Evolutionary conservation across 1,140 invertebrate genomes (phyloP), one percentile per base, ranked within the genome.

Genomic region (Drosophila jambulina): DNA sequence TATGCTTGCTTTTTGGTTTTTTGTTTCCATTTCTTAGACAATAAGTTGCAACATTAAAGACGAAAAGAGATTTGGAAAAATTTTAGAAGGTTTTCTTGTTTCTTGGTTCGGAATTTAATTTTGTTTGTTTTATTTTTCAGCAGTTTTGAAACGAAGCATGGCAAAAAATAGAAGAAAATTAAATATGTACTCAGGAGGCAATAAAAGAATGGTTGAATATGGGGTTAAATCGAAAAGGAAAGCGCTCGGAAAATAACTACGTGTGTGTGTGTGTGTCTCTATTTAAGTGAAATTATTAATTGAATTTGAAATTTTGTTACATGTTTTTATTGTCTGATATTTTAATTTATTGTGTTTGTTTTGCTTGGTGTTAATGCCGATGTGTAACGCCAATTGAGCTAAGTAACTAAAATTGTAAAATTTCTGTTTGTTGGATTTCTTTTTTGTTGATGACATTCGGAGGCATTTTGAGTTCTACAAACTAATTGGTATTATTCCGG

Each of bases 41-140:
- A 91, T 91, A 91, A 92, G 91, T 92, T 92, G 91, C 91, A 92
- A 92, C 91, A 92, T 92, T 92, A 92, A 92, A 92, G 91, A 92
- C 91, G 80, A 92, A 91, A 91, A 90, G 87, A 90, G 78, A 90
- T 77, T 90, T 82, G 64, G 53, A 88, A 80, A 88, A 90, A 62
- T 79, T 84, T 84, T 38, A 49, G 34, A 51, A 60, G 62, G 70
- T 57, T 74, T 87, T 81, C 63, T 25, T 60, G 56, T 58, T 23
- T 71, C 13, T 61, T 60, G 40, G 29, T 49, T 60, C 25, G 40
- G 19, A 65, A 70, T 61, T 42, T 3, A 27, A 56, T 64, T 78
- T 42, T n/a, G n/a, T 15, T 34, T 34, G 9, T 19, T 8, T 21
- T 53, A 3, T 54, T 23, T 65, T 59, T 57, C 21, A 51, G 29